These are phyloP conservation scores for Fringilla coelebs DNA, from an alignment of 2,797 vertebrate species.

Conservation along the genomic window DNA sequence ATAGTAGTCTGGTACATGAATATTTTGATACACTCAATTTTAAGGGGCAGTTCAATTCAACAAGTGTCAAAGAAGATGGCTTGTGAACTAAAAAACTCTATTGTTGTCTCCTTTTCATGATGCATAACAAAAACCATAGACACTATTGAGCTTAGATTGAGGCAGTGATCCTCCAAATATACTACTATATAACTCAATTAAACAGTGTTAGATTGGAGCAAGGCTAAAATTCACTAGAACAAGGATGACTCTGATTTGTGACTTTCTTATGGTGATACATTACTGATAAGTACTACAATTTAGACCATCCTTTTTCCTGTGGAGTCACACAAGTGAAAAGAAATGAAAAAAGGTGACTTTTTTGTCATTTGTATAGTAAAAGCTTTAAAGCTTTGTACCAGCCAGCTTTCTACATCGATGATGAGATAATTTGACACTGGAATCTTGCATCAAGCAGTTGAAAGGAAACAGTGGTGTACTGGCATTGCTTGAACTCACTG, in stretches of 20 bases:
- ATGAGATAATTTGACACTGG: background rate
- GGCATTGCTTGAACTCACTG: background rate
- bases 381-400: background rate
- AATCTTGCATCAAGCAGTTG: background rate
- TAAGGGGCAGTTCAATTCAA: background rate
- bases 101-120: background rate
- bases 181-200: background rate
- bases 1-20: background rate
- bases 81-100: background rate
- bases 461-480: background rate
- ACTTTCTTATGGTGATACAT: background rate
- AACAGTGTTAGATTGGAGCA: background rate
- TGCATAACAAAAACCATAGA: background rate
- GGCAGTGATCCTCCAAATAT: background rate
- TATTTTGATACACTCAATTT: background rate
- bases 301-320: background rate
- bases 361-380: background rate
- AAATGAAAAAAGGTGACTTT: background rate
- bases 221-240: background rate
- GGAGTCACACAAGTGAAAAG: background rate
- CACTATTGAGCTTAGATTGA: background rate
- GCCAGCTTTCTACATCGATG: background rate
- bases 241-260: background rate
- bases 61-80: background rate
- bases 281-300: background rate